These are phyloP conservation scores for Argyra leucocephala DNA, from an alignment of 2,888 invertebrate species.

Conservation along the genomic window DNA sequence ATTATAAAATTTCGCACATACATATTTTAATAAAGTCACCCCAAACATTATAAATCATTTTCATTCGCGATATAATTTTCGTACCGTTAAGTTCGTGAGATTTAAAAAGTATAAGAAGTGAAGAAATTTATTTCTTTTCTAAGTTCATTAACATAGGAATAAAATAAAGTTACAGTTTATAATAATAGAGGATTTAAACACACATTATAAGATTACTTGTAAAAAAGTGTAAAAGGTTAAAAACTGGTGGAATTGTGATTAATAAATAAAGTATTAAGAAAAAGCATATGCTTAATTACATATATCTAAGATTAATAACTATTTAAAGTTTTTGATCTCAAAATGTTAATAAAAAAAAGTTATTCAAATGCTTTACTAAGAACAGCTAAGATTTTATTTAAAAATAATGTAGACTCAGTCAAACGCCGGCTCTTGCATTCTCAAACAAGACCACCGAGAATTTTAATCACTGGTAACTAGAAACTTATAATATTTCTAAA, in stretches of 20 bases:
- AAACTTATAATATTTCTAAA: neutral
- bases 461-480: slow-evolving; percentile 39
- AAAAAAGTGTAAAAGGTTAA: neutral
- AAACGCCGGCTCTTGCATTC: neutral
- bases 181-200: neutral
- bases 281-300: neutral
- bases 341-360: neutral
- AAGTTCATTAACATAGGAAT: neutral
- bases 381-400: neutral
- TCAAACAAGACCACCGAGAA: slow-evolving; percentile 33
- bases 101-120: neutral
- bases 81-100: neutral
- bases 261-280: neutral
- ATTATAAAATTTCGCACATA: neutral
- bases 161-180: neutral
- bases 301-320: neutral
- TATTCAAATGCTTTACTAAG: neutral
- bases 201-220: neutral
- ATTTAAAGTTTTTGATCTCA: neutral
- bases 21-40: slow-evolving; percentile 1
- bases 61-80: neutral
- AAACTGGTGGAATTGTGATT: neutral
- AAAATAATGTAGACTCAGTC: neutral
- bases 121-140: neutral
- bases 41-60: neutral